Conservation (phyloP, 2,888 invertebrate species). For the Fragum sueziense region DNA sequence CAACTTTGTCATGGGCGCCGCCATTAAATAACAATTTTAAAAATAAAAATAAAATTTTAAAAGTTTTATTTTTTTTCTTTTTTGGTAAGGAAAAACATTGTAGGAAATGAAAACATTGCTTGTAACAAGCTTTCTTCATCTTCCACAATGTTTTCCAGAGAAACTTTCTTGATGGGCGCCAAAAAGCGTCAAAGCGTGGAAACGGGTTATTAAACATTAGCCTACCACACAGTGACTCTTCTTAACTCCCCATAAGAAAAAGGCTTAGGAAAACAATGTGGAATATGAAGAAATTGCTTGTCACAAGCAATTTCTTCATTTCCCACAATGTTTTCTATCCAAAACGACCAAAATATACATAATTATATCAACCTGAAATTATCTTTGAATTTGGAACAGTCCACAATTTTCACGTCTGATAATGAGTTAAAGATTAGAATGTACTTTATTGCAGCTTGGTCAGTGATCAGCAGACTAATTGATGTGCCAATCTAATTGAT, state of each 20-base stretch:
- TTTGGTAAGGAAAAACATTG: too few species aligned
- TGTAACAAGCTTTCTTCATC: not conserved
- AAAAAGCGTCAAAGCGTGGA: not conserved
- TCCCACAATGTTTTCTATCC: not conserved
- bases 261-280: too few species aligned
- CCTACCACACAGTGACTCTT: not conserved
- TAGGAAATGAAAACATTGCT: not conserved
- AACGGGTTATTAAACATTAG: not conserved
- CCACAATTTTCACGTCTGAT: not conserved
- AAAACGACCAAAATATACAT: not conserved
- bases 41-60: too few species aligned
- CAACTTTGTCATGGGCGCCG: too few species aligned
- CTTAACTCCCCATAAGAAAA: too few species aligned
- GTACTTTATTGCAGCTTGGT: not conserved
- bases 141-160: too few species aligned
- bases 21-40: too few species aligned
- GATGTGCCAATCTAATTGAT: not conserved
- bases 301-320: constrained; percentile 7
- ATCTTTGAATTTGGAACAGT: not conserved
- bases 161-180: too few species aligned
- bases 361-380: not conserved
- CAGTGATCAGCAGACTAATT: not conserved
- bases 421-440: not conserved
- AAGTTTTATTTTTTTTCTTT: too few species aligned
- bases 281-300: constrained; percentile 1